Evolutionary conservation across 2,113 vertebrate genomes (phyloP).

Genomic region (Probosciger aterrimus): DNA sequence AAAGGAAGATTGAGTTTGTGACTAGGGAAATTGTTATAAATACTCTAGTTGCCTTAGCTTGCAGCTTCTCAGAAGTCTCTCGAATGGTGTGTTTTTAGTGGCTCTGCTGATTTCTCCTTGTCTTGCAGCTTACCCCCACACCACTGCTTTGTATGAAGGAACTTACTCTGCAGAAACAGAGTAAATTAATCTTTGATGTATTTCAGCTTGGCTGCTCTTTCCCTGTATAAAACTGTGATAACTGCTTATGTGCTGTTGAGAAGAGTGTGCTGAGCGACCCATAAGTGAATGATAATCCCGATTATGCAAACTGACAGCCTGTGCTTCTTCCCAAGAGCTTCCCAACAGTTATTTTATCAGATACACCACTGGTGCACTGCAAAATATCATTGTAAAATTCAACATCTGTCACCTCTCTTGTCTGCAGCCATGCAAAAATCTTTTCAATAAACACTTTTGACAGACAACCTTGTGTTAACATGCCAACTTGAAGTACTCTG

Average conservation of each 20-base stretch:
- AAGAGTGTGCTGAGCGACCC: not conserved
- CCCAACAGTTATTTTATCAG: not conserved
- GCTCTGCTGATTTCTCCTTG: not conserved
- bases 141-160: not conserved
- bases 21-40: constrained; percentile 39
- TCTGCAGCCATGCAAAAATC: not conserved
- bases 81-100: not conserved
- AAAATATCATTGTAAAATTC: not conserved
- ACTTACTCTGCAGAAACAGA: not conserved
- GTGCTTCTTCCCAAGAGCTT: not conserved
- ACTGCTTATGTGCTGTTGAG: not conserved
- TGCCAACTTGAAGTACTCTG: not conserved
- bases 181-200: not conserved
- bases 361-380: not conserved
- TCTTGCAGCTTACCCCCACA: not conserved
- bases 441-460: not conserved
- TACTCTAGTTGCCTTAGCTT: constrained; percentile 20
- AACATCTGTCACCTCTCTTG: not conserved
- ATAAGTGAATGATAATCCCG: not conserved
- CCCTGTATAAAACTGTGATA: not conserved
- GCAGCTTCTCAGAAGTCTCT: constrained; percentile 9
- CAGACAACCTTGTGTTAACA: not conserved
- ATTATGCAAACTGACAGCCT: not conserved
- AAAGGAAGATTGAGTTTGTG: constrained; percentile 47
- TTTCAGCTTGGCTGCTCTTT: not conserved